phyloP scores from a whole-genome alignment of 2,797 vertebrate species.

The Pangasius krempfi region DNA sequence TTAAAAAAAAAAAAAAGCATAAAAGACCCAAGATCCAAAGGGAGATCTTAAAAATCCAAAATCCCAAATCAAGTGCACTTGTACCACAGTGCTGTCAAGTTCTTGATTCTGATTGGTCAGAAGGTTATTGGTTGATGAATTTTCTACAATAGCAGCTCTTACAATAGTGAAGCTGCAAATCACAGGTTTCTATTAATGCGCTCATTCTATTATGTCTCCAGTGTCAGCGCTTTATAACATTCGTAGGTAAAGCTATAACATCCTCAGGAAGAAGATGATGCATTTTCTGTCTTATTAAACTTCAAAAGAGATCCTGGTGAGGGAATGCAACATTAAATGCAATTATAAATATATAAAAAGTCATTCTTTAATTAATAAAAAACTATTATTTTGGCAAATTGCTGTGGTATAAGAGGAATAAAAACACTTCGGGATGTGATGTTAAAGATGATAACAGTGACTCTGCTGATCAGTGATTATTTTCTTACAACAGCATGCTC shows the following conservation, averaged over 20 bases:
- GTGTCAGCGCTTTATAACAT: neutral
- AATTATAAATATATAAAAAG: neutral
- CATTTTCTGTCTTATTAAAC: neutral
- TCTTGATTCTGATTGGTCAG: neutral
- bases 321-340: neutral
- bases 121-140: neutral
- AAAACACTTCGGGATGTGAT: neutral
- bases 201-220: neutral
- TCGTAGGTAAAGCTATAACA: neutral
- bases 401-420: neutral
- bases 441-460: neutral
- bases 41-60: too few relatives aligned
- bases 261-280: neutral
- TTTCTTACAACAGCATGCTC: neutral
- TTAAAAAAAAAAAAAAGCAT: neutral
- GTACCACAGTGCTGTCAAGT: neutral
- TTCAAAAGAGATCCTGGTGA: neutral
- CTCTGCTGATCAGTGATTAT: neutral
- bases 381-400: neutral
- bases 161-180: neutral
- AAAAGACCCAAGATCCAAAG: neutral
- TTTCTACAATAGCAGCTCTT: neutral
- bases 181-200: neutral
- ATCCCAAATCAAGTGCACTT: neutral
- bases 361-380: neutral